A percentile compares a stretch with the other conserved stretches of the same genome.
Evolutionary conservation across 2,888 invertebrate genomes (phyloP).

Genomic region (Nymphalis c-album): DNA sequence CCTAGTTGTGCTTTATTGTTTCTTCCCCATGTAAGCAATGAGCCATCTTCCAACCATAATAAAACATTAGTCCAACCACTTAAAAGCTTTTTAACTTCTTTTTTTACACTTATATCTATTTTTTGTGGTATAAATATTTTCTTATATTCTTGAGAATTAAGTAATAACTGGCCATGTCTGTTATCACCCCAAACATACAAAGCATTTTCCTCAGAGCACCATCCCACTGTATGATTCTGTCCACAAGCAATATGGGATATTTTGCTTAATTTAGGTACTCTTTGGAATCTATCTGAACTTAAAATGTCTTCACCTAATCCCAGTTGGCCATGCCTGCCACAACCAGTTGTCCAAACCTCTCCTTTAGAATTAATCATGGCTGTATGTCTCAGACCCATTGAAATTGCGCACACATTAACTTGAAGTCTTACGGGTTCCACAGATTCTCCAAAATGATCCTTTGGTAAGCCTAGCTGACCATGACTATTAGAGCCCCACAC

Average conservation of each 20-base stretch:
- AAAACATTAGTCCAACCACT: slow-evolving; percentile 92
- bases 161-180: slow-evolving; percentile 88
- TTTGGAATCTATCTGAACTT: slow-evolving; percentile 69
- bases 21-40: slow-evolving; percentile 88
- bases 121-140: slow-evolving; percentile 79
- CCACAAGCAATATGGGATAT: slow-evolving; percentile 87
- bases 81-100: slow-evolving; percentile 79
- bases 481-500: slow-evolving; percentile 92
- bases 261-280: slow-evolving; percentile 79
- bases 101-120: slow-evolving; percentile 79
- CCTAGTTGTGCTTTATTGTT: slow-evolving; percentile 91
- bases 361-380: slow-evolving; percentile 84
- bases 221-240: slow-evolving; percentile 88
- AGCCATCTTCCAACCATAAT: slow-evolving; percentile 82
- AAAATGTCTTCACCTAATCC: slow-evolving; percentile 76
- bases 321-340: slow-evolving; percentile 85
- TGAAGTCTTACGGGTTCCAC: slow-evolving; percentile 65
- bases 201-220: slow-evolving; percentile 77
- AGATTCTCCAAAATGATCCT: slow-evolving; percentile 65
- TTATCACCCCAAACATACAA: slow-evolving; percentile 91
- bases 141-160: slow-evolving; percentile 75
- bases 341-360: slow-evolving; percentile 84
- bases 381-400: slow-evolving; percentile 86
- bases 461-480: slow-evolving; percentile 87
- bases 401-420: slow-evolving; percentile 79